Evolutionary conservation across 2,888 invertebrate genomes (phyloP).

Genomic region (Mayetiola destructor): DNA sequence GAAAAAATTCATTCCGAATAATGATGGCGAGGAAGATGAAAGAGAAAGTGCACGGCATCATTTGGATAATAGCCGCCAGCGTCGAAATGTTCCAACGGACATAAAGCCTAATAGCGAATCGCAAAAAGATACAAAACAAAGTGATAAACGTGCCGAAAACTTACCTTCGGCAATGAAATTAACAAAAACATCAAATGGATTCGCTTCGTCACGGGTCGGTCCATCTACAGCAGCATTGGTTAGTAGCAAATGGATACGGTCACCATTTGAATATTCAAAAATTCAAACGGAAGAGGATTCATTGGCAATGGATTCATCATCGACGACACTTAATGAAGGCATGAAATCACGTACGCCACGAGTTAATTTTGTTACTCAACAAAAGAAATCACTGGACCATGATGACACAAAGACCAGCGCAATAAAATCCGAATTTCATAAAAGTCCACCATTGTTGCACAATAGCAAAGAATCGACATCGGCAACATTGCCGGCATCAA

Average conservation of each 20-base stretch:
- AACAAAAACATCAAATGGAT: conserved; percentile 26
- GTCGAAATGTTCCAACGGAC: conserved; percentile 23
- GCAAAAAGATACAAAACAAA: conserved; percentile 25
- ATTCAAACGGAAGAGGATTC: conserved; percentile 30
- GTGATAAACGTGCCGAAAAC: conserved; percentile 30
- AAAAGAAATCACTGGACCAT: conserved; percentile 20
- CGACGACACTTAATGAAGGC: conserved; percentile 36
- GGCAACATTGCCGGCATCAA: background rate
- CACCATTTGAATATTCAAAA: conserved; percentile 34
- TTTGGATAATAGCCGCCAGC: conserved; percentile 14
- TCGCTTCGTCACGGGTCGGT: background rate
- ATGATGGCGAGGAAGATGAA: conserved; percentile 24
- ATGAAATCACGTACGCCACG: conserved; percentile 45
- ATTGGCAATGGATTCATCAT: conserved; percentile 38
- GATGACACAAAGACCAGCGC: conserved; percentile 14
- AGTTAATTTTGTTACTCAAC: conserved; percentile 52
- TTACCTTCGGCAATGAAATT: conserved; percentile 25
- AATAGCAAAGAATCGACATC: background rate
- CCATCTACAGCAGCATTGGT: background rate
- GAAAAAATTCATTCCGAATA: background rate
- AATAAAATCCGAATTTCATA: conserved; percentile 14
- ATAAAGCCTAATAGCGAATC: background rate
- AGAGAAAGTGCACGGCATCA: conserved; percentile 26
- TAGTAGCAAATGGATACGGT: conserved; percentile 44
- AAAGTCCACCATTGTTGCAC: conserved; percentile 1